Evolutionary conservation across 1,140 invertebrate genomes (phyloP).

Genomic region (Drosophila mayri): DNA sequence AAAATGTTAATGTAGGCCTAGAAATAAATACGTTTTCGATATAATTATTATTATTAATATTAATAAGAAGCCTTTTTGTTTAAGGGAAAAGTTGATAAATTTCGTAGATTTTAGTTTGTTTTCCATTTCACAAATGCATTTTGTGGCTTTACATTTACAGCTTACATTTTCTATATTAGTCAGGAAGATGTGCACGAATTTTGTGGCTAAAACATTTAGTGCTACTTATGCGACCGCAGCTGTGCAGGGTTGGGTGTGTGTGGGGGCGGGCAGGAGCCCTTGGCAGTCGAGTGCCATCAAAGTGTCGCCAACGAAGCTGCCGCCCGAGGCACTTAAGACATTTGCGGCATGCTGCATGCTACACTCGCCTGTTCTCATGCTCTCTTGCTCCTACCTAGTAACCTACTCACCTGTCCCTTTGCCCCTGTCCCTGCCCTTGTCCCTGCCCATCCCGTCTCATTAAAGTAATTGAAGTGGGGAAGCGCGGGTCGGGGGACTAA

Average conservation of each 20-base stretch:
- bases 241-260: neutral
- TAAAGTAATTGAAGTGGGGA: slow-evolving; percentile 68
- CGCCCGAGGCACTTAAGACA: slow-evolving; percentile 76
- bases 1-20: too few species aligned
- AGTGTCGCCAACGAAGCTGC: slow-evolving; percentile 68
- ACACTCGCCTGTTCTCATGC: slow-evolving; percentile 12
- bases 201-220: neutral
- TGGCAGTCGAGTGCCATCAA: slow-evolving; percentile 73
- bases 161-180: neutral
- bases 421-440: neutral
- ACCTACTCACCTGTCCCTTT: neutral
- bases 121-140: neutral
- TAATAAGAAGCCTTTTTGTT: neutral
- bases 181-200: neutral
- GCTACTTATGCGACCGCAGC: slow-evolving; percentile 8
- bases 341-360: slow-evolving; percentile 73
- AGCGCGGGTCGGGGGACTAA: slow-evolving; percentile 7
- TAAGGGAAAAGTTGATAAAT: neutral
- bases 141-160: neutral
- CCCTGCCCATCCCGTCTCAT: slow-evolving; percentile 25
- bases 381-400: slow-evolving; percentile 5
- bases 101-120: neutral
- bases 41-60: too few species aligned
- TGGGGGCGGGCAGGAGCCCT: slow-evolving; percentile 36
- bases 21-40: neutral